A percentile compares a stretch with the other conserved stretches of the same genome.
These are phyloP conservation scores for Brachycybe producta DNA, from an alignment of 2,888 invertebrate species.

Conservation along the genomic window DNA sequence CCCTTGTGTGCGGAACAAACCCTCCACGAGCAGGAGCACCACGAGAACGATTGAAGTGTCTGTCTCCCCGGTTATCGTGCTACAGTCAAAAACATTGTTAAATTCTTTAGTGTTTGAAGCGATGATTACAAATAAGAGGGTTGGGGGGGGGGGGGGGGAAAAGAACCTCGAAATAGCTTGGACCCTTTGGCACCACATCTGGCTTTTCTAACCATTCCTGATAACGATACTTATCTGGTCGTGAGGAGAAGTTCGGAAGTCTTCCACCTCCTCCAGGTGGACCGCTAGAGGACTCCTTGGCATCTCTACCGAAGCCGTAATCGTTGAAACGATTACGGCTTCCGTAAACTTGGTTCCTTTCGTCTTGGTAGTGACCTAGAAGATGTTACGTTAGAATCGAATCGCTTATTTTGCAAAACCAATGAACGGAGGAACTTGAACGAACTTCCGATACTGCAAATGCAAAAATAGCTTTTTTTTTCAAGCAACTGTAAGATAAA, in stretches of 20 bases:
- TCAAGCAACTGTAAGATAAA: too few species aligned
- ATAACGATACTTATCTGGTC: slow-evolving; percentile 27
- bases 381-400: too few species aligned
- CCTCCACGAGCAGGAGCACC: slow-evolving; percentile 3
- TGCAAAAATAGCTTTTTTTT: too few species aligned
- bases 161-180: slow-evolving; percentile 30
- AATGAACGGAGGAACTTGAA: too few species aligned
- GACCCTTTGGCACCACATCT: slow-evolving; percentile 27
- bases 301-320: too few species aligned
- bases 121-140: background rate
- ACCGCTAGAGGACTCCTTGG: too few species aligned
- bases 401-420: too few species aligned
- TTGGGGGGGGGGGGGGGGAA: too few species aligned
- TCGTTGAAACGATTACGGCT: too few species aligned
- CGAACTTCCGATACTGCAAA: too few species aligned
- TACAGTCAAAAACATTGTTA: background rate
- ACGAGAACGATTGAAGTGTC: background rate
- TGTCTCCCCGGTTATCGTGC: slow-evolving; percentile 10
- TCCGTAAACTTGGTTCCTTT: too few species aligned
- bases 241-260: slow-evolving; percentile 21
- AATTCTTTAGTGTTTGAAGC: background rate
- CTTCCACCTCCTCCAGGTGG: slow-evolving; percentile 15
- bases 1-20: background rate
- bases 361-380: too few species aligned
- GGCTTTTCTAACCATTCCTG: slow-evolving; percentile 28